These are phyloP conservation scores for Neomorphus geoffroyi DNA, from an alignment of 2,797 vertebrate species.

Conservation along the genomic window DNA sequence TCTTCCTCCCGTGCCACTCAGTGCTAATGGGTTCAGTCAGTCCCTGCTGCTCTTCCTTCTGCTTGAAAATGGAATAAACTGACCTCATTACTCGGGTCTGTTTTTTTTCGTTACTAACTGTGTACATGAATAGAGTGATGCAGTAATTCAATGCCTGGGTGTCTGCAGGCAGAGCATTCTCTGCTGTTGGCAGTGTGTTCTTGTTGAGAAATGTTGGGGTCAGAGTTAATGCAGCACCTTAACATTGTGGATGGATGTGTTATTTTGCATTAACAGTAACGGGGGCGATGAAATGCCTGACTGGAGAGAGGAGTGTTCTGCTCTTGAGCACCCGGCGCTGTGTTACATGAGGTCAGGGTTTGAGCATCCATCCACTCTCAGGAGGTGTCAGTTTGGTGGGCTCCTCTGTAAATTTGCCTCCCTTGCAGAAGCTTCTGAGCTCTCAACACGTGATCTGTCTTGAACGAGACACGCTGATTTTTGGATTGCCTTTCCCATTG, in stretches of 20 bases:
- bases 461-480: accelerated
- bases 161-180: neutral
- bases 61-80: neutral
- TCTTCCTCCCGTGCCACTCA: neutral
- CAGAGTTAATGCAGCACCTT: neutral
- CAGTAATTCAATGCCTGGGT: neutral
- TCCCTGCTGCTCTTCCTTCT: neutral
- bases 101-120: neutral
- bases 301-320: neutral
- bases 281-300: neutral
- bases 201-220: neutral
- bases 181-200: neutral
- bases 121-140: neutral
- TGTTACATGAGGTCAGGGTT: neutral
- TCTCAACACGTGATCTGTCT: neutral
- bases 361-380: accelerated
- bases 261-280: neutral
- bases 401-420: neutral
- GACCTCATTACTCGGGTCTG: neutral
- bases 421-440: neutral
- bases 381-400: neutral
- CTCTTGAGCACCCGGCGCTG: neutral
- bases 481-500: neutral
- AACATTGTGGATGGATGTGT: neutral
- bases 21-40: neutral